These are phyloP conservation scores for Toxotes jaculatrix DNA, from an alignment of 2,113 vertebrate species.

Conservation along the genomic window DNA sequence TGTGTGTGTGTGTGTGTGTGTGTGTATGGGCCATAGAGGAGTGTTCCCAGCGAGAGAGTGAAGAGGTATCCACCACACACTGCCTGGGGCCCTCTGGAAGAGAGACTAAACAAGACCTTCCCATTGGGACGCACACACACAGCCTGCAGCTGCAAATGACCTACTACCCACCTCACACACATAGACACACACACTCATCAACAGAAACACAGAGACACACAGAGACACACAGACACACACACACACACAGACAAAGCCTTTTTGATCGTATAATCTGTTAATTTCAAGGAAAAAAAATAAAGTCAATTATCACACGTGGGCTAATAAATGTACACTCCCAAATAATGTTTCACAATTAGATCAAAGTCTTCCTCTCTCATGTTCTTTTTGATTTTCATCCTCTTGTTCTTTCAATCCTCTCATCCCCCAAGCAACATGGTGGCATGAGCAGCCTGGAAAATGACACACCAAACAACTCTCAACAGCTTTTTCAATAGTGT, in stretches of 20 bases:
- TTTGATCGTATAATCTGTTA: constrained; percentile 71
- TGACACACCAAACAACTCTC: constrained; percentile 16
- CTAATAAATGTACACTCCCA: constrained; percentile 42
- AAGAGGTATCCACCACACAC: constrained; percentile 87
- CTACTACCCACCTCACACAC: constrained; percentile 83
- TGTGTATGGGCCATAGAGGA: constrained; percentile 72
- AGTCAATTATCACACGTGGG: constrained; percentile 59
- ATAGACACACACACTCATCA: constrained; percentile 17
- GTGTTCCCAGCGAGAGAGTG: constrained; percentile 86
- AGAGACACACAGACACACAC: constrained; percentile 11
- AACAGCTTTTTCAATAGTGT: background rate
- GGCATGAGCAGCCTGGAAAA: constrained; percentile 10
- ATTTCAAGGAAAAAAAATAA: constrained; percentile 59
- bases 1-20: constrained; percentile 25
- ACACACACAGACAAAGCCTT: constrained; percentile 56
- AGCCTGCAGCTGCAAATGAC: constrained; percentile 86
- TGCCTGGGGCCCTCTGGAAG: constrained; percentile 89
- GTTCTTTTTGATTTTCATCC: constrained; percentile 29
- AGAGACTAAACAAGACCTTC: constrained; percentile 93
- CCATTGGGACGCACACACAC: constrained; percentile 84
- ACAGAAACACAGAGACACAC: background rate
- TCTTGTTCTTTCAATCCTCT: constrained; percentile 26
- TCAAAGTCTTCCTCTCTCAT: constrained; percentile 53
- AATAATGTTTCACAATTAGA: constrained; percentile 60
- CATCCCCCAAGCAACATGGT: constrained; percentile 31